Conservation (phyloP, 2,113 vertebrate genomes). For the Gobio gobio region DNA sequence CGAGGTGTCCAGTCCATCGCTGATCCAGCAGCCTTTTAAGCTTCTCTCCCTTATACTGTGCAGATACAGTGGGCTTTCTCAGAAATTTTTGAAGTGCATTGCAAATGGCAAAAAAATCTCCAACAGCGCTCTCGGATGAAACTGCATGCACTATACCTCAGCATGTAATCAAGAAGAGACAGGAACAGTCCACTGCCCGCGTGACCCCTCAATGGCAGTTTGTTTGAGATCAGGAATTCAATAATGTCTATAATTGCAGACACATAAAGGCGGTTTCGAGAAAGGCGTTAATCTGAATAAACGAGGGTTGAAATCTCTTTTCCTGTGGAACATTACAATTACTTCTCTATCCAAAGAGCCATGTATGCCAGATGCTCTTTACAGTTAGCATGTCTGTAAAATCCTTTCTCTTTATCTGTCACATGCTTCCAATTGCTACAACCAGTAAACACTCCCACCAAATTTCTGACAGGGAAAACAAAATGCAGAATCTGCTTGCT, state of each 20-base stretch:
- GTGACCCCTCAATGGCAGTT: slow-evolving; percentile 1
- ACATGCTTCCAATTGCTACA: no score
- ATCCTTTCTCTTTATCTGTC: no score
- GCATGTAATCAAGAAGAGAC: neutral
- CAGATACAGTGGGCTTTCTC: slow-evolving; percentile 24
- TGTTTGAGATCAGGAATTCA: neutral
- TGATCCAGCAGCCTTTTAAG: neutral
- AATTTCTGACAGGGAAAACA: neutral
- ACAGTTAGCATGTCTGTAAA: no score
- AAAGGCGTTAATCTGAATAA: neutral
- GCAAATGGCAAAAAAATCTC: slow-evolving; percentile 37
- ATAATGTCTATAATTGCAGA: slow-evolving; percentile 20
- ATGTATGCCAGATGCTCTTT: no score
- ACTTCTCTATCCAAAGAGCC: no score
- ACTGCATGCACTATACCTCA: neutral
- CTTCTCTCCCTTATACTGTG: slow-evolving; percentile 31
- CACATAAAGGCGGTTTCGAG: neutral
- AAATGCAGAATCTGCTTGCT: neutral
- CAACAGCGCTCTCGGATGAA: neutral
- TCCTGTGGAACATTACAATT: no score
- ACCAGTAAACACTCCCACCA: neutral
- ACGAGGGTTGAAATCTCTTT: no score
- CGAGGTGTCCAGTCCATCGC: neutral
- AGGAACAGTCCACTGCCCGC: neutral
- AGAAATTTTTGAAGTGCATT: slow-evolving; percentile 27